phyloP scores from a whole-genome alignment of 2,888 invertebrate species.

The Gandaritis pyraliata region DNA sequence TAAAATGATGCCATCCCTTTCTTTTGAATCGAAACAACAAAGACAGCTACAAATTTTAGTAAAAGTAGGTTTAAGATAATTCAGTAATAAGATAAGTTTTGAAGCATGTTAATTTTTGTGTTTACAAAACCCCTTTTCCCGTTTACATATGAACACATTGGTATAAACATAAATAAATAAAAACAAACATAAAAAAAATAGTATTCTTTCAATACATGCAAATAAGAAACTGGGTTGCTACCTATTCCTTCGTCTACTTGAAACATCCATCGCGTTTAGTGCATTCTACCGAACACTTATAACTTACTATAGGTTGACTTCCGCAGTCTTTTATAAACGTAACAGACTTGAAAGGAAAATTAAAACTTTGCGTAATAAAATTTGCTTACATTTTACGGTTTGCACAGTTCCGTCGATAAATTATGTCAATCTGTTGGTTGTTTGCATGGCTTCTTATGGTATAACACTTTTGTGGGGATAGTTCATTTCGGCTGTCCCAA shows the following conservation, averaged over 20 bases:
- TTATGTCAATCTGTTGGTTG: too few relatives aligned
- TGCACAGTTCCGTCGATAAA: conserved; percentile 1
- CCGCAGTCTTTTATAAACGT: conserved; percentile 72
- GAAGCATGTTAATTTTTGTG: too few relatives aligned
- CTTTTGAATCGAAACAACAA: too few relatives aligned
- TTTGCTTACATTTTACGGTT: conserved; percentile 2
- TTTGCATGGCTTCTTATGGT: too few relatives aligned
- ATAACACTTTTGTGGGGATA: too few relatives aligned
- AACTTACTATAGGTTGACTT: conserved; percentile 70
- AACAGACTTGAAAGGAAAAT: conserved; percentile 74
- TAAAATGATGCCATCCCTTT: too few relatives aligned
- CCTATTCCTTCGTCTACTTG: conserved; percentile 16
- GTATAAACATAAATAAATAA: conserved; percentile 4
- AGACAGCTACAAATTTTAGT: too few relatives aligned
- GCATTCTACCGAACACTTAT: conserved; percentile 27
- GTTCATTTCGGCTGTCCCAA: too few relatives aligned
- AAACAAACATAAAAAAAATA: neutral
- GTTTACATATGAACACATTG: neutral
- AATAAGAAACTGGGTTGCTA: conserved; percentile 12
- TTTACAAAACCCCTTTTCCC: too few relatives aligned
- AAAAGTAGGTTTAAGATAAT: too few relatives aligned
- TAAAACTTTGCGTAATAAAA: conserved; percentile 12
- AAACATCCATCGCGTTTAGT: conserved; percentile 28
- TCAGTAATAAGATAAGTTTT: too few relatives aligned
- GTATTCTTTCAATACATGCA: conserved; percentile 17